Evolutionary conservation across 2,797 vertebrate genomes (phyloP).

Genomic region (Tympanoctomys barrerae): DNA sequence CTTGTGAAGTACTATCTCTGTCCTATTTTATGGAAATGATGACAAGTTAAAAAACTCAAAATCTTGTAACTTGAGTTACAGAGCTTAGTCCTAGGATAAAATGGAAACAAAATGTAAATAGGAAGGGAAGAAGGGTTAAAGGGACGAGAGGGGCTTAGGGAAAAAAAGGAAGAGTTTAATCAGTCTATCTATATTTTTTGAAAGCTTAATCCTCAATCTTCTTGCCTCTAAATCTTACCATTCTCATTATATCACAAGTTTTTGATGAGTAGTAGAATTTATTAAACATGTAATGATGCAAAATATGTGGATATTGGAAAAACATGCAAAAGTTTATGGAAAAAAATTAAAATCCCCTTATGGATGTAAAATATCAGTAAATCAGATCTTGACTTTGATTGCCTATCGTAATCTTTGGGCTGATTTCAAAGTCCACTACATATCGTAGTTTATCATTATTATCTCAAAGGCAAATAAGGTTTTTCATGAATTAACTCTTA

Average conservation of each 20-base stretch:
- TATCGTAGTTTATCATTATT: background rate
- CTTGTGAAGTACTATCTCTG: constrained; percentile 8
- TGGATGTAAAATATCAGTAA: constrained; percentile 47
- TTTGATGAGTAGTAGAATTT: constrained; percentile 46
- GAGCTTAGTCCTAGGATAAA: constrained; percentile 10
- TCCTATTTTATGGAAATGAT: constrained; percentile 45
- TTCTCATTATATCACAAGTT: constrained; percentile 41
- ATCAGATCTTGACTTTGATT: constrained; percentile 24
- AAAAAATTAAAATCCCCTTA: constrained; percentile 12
- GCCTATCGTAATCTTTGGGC: background rate
- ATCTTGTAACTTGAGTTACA: constrained; percentile 35
- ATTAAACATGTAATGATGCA: constrained; percentile 10
- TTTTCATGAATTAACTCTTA: background rate
- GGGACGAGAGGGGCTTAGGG: background rate
- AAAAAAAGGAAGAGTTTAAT: background rate
- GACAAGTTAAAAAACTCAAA: background rate
- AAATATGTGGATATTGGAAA: constrained; percentile 44
- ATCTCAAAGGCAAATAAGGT: background rate
- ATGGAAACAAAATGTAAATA: background rate
- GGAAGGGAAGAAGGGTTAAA: background rate
- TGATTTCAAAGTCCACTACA: background rate
- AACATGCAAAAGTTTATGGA: background rate
- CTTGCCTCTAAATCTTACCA: constrained; percentile 62
- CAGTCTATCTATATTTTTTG: background rate
- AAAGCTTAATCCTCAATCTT: constrained; percentile 8